These are phyloP conservation scores for Pseudocheirus occidentalis DNA, from an alignment of 2,797 vertebrate genomes.

Conservation along the genomic window DNA sequence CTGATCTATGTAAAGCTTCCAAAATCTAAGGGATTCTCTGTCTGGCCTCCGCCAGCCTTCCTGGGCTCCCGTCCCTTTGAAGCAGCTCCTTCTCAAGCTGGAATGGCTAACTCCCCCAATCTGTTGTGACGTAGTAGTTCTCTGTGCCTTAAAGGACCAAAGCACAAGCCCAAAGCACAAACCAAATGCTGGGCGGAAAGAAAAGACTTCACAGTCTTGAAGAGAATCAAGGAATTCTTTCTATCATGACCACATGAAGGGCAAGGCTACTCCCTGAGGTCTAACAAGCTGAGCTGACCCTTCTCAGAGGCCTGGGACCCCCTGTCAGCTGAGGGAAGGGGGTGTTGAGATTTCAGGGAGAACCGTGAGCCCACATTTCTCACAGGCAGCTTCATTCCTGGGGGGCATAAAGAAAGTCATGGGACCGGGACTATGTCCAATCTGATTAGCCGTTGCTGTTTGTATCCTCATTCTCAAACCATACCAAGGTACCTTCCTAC, in stretches of 20 bases:
- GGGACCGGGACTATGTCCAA: background rate
- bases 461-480: background rate
- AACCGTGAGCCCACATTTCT: background rate
- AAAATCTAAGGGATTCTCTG: background rate
- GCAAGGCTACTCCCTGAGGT: background rate
- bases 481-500: background rate
- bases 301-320: background rate
- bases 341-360: background rate
- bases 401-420: background rate
- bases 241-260: background rate
- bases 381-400: background rate
- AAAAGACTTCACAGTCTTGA: background rate
- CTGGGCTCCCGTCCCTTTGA: background rate
- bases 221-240: background rate
- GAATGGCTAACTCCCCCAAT: background rate
- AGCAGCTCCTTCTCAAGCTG: background rate
- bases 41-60: background rate
- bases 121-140: background rate
- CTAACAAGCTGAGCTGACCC: background rate
- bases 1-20: background rate
- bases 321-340: accelerated
- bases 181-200: background rate
- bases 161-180: background rate
- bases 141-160: background rate
- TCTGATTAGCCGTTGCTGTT: background rate